These are phyloP conservation scores for Chrysaora quinquecirrha DNA, from an alignment of 30 jellyfish, hydroid and myxozoan genomes.

Conservation along the genomic window DNA sequence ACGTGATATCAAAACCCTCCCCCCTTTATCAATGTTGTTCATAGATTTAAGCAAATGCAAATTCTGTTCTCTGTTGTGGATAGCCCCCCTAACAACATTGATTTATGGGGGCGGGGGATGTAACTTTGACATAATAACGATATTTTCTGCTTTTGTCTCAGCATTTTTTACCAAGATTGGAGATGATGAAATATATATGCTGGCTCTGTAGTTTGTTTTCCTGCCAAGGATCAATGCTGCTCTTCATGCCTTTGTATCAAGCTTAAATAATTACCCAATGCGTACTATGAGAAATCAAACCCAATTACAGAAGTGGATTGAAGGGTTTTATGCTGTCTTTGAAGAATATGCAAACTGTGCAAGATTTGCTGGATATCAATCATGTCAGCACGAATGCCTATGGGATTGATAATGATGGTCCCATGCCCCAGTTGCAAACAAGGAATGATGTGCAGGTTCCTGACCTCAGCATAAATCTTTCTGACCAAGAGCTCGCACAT, in stretches of 20 bases:
- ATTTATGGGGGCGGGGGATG: no score
- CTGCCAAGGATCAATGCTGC: not conserved
- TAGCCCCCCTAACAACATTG: no score
- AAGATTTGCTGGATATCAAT: not conserved
- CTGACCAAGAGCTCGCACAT: not conserved
- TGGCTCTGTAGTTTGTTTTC: slow-evolving; percentile 5
- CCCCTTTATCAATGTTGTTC: no score
- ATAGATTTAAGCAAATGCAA: no score
- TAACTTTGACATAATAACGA: no score
- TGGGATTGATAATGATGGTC: slow-evolving; percentile 1
- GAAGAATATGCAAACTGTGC: not conserved
- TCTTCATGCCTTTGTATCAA: slow-evolving; percentile 3
- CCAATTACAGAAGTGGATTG: not conserved
- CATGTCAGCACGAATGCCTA: not conserved
- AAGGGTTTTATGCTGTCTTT: not conserved
- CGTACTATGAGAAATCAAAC: slow-evolving; percentile 7
- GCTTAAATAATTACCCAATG: not conserved
- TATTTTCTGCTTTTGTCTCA: no score
- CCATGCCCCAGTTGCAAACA: slow-evolving; percentile 3
- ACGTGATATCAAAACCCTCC: no score
- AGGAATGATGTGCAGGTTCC: slow-evolving; percentile 5
- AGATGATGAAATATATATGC: slow-evolving; percentile 4
- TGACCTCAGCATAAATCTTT: not conserved
- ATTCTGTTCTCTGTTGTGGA: no score
- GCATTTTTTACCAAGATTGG: no score